Conservation (phyloP, 2,888 invertebrate genomes). For the Beris chalybata region DNA sequence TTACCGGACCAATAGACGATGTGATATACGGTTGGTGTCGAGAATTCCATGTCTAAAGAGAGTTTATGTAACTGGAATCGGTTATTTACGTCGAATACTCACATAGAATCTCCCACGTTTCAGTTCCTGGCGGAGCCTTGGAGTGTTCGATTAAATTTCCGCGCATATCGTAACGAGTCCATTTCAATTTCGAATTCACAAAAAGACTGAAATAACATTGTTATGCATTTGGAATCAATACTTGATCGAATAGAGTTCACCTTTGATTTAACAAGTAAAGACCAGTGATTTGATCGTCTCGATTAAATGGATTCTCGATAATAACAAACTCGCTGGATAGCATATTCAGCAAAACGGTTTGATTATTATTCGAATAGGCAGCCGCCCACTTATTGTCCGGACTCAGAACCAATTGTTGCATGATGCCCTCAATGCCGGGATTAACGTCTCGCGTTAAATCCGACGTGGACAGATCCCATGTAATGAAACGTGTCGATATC, state of each 20-base stretch:
- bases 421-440: constrained; percentile 93
- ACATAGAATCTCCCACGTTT: constrained; percentile 75
- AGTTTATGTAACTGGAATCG: neutral
- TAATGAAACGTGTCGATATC: constrained; percentile 94
- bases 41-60: constrained; percentile 68
- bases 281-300: constrained; percentile 62
- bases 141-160: constrained; percentile 68
- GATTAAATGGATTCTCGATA: constrained; percentile 81
- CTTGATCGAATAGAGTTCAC: constrained; percentile 40
- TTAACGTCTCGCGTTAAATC: constrained; percentile 91
- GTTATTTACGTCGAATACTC: constrained; percentile 44
- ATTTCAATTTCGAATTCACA: constrained; percentile 74
- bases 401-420: constrained; percentile 90
- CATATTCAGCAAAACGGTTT: constrained; percentile 89
- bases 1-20: constrained; percentile 81
- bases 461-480: constrained; percentile 95
- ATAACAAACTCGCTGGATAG: constrained; percentile 90
- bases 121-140: constrained; percentile 62
- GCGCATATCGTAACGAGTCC: constrained; percentile 77
- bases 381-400: constrained; percentile 96
- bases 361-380: constrained; percentile 94
- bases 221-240: no score
- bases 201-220: constrained; percentile 59
- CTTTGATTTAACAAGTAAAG: constrained; percentile 68
- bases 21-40: constrained; percentile 67